Evolutionary conservation across 2,113 vertebrate genomes (phyloP).

Genomic region (Ginglymostoma cirratum): DNA sequence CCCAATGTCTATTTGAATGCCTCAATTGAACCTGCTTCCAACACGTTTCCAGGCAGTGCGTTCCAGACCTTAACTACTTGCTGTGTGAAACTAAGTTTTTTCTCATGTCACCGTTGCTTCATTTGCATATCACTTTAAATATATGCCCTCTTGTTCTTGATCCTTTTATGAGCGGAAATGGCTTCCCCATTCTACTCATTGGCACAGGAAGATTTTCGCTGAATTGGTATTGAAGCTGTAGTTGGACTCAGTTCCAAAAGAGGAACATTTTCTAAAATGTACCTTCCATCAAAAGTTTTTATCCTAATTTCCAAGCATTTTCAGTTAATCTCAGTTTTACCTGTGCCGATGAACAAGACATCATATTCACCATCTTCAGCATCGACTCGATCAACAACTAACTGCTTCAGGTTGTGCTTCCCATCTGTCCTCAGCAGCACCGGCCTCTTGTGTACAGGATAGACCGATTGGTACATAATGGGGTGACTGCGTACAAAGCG

Average conservation of each 20-base stretch:
- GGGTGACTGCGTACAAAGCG: slow-evolving; percentile 84
- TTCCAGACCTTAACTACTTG: too few relatives aligned
- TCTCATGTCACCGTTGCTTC: too few relatives aligned
- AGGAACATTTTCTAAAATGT: neutral
- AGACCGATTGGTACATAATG: slow-evolving; percentile 80
- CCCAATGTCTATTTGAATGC: too few relatives aligned
- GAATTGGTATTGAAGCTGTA: neutral
- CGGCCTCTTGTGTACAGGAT: slow-evolving; percentile 76
- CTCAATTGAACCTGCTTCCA: too few relatives aligned
- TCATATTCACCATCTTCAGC: slow-evolving; percentile 94
- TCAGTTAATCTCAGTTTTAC: slow-evolving; percentile 50
- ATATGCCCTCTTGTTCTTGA: too few relatives aligned
- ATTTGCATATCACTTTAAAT: too few relatives aligned
- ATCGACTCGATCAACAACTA: slow-evolving; percentile 88
- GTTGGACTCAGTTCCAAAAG: neutral
- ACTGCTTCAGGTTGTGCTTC: slow-evolving; percentile 78
- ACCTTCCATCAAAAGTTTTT: neutral
- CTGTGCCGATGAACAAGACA: slow-evolving; percentile 91
- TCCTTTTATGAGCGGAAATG: too few relatives aligned
- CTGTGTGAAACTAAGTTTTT: too few relatives aligned
- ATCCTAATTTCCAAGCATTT: neutral
- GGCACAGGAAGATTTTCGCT: neutral
- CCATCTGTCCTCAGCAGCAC: slow-evolving; percentile 81
- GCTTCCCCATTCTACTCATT: too few relatives aligned
- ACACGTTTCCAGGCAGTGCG: too few relatives aligned